Evolutionary conservation across 2,113 vertebrate species (phyloP).

Genomic region (Hystrix brachyura): DNA sequence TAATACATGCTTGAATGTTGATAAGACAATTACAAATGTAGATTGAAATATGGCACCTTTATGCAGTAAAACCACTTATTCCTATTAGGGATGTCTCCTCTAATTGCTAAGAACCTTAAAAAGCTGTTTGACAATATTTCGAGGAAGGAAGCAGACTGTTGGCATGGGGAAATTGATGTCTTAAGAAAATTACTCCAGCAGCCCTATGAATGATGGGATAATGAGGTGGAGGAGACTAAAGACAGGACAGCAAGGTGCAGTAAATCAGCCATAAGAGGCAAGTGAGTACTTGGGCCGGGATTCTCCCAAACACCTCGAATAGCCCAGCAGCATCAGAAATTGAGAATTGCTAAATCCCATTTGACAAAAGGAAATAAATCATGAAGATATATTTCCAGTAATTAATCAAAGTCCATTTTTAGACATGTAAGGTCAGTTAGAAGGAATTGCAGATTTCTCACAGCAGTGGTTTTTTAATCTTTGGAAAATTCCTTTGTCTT

Average conservation of each 20-base stretch:
- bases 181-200: conserved; percentile 52
- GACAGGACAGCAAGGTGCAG: neutral
- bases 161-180: neutral
- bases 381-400: conserved; percentile 3
- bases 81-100: neutral
- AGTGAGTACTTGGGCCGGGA: neutral
- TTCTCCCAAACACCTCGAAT: neutral
- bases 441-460: conserved; percentile 44
- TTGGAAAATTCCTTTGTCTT: conserved; percentile 53
- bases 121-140: neutral
- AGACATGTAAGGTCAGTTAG: neutral
- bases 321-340: neutral
- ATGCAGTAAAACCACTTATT: conserved; percentile 18
- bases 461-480: neutral
- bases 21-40: conserved; percentile 53
- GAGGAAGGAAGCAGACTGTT: neutral
- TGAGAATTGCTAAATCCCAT: neutral
- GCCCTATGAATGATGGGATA: neutral
- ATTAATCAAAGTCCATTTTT: neutral
- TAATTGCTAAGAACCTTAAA: conserved; percentile 61
- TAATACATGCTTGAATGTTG: conserved; percentile 5
- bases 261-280: neutral
- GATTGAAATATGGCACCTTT: conserved; percentile 15
- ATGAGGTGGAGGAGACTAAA: neutral
- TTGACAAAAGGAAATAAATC: conserved; percentile 54